Evolutionary conservation across 53 echinoderm and acorn worm species (phyloP), one percentile per base, ranked within the genome.

Genomic region (Apostichopus leukothele): DNA sequence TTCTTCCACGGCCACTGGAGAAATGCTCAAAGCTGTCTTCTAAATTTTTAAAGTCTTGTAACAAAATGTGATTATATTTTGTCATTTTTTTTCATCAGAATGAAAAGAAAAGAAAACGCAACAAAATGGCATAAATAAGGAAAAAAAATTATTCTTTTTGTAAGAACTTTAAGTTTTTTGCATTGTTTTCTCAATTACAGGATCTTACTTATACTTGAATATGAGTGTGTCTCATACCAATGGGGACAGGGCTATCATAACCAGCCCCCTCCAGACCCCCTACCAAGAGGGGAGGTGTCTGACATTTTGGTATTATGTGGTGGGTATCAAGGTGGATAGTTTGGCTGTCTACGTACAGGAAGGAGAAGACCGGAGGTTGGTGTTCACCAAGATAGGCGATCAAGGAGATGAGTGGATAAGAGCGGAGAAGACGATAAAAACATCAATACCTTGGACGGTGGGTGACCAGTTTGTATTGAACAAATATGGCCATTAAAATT

Each of bases 141-240:
- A 27, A 25, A 25, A 27, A 1, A 27, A 27, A 27, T 27, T 27
- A 27, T 1, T 27, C 27, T 27, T 27, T 27, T 27, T 27, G 39
- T 39, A 39, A 39, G 39, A 39, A 39, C 39, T 39, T 39, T 39
- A 39, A 39, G 39, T 39, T 39, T 39, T 39, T 3, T 39, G 2
- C 4, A 63, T 63, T 63, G 12, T 3, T 75, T 75, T 75, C 60
- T 55, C 6, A 8, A 11, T 67, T 14, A 0, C 27, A 93, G 96
- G 97, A 25, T 91, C 86, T 54, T 97, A 97, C 83, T 77, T 95
- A 0, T 97, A 91, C 81, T 86, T 97, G 52, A 93, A 97, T 50
- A 86, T 71, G 84, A 88, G 89, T 0, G 89, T 91, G 10, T 51
- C 92, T 14, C 90, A 86, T 19, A 75, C 60, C 9, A 51, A 87